Conservation (phyloP, 2,797 vertebrate genomes). For the Chelon labrosus region DNA sequence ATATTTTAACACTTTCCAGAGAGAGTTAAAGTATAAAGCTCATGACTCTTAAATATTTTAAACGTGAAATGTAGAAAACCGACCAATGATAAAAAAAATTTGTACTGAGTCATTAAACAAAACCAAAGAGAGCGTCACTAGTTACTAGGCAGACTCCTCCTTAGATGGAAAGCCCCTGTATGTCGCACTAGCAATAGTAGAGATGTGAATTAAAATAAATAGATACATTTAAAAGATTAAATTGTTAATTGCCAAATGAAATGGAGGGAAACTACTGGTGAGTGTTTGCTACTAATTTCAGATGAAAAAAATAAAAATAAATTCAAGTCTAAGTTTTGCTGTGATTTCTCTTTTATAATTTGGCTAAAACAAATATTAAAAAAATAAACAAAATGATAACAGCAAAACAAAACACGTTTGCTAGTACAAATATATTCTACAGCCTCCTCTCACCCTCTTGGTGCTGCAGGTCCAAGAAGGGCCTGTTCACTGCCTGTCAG, state of each 20-base stretch:
- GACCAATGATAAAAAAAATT: background rate
- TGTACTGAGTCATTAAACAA: constrained; percentile 39
- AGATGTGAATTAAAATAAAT: background rate
- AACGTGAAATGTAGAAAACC: background rate
- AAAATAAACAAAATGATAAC: no score
- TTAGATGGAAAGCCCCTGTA: background rate
- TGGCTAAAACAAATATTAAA: background rate
- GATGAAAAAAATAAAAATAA: background rate
- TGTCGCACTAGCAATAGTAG: background rate
- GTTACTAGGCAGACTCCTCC: constrained; percentile 64
- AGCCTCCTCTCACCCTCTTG: constrained; percentile 59
- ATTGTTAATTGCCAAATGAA: no score
- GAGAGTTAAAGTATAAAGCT: background rate
- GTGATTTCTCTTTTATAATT: background rate
- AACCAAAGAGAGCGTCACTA: constrained; percentile 34
- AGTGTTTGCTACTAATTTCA: no score
- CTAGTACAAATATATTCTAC: no score
- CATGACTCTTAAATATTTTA: background rate
- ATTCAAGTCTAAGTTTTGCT: no score
- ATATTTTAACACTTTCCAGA: background rate
- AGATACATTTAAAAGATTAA: background rate
- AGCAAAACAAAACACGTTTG: no score
- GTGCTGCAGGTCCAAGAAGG: constrained; percentile 13
- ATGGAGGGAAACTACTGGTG: no score
- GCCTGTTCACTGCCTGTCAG: constrained; percentile 48